Base-by-base conservation (phyloP, 2,888 invertebrate genomes). In the Mythimna loreyi region DNA sequence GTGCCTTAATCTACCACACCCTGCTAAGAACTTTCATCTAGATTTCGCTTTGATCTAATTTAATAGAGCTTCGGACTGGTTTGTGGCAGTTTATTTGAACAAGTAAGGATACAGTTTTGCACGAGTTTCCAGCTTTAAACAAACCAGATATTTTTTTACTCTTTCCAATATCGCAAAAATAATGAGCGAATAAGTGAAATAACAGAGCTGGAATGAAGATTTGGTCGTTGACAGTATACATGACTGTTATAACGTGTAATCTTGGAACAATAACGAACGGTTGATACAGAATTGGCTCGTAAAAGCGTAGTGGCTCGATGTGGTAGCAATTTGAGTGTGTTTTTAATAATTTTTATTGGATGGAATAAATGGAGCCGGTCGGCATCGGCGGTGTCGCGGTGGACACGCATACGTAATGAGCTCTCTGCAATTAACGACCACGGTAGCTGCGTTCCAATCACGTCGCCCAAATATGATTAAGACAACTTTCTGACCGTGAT, bases 401-500 rank as follows among this genome's bases (percentile, higher is more conserved):
- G 87, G 81, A 86, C 80, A 80, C 87, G 71, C 92, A 93, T 93
- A 91, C 86, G 69, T 89, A 92, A 93, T 92, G 88, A 92, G 89
- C 85, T 90, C 89, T 88, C 89, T 86, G 89, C 81, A 89, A 88
- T 89, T 88, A 88, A 88, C 87, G 85, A 82, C 82, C 79, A 80
- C 86, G 85, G 91, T 87, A 90, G 90, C 85, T 75, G 80, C 69
- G 84, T 80, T 83, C 87, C 91, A 91, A 92, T 92, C 90, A 91
- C 89, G 88, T 85, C 86, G 82, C 82, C 89, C 89, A 91, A 92
- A 92, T 91, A 91, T 90, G 90, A 92, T 90, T 85, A 86, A 85
- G 83, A 83, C 85, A 75, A 81, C 84, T 85, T 86, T 85, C 78
- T 73, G 84, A 80, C 71, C 76, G 72, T 72, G 75, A 81, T 81